Evolutionary conservation across 2,113 vertebrate species (phyloP).

Genomic region (Ctenodactylus gundi): DNA sequence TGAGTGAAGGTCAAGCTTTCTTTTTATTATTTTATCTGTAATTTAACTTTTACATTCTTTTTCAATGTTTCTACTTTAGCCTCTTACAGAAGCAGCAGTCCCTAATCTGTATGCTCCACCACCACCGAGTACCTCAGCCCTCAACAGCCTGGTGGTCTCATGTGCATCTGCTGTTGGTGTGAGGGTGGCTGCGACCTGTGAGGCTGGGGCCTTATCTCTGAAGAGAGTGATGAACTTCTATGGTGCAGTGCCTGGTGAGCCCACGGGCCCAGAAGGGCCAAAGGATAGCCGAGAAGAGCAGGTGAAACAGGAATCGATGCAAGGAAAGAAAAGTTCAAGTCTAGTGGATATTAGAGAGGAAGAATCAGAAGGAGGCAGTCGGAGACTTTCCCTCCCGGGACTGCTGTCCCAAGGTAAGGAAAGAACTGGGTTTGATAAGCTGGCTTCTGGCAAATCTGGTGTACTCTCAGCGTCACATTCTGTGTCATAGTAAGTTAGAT

Average conservation of each 20-base stretch:
- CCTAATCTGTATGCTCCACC: conserved; percentile 83
- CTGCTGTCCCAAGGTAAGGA: conserved; percentile 96
- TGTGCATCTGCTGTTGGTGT: conserved; percentile 96
- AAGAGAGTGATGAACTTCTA: conserved; percentile 98
- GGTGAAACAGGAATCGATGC: conserved; percentile 91
- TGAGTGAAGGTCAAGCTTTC: neutral
- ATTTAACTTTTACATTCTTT: conserved; percentile 37
- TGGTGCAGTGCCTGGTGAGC: conserved; percentile 76
- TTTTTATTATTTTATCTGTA: neutral
- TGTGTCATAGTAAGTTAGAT: neutral
- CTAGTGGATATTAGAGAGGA: conserved; percentile 96
- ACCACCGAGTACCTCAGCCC: conserved; percentile 85
- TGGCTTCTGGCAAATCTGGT: neutral
- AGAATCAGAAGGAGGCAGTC: conserved; percentile 91
- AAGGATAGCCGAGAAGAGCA: conserved; percentile 87
- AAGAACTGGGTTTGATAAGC: neutral
- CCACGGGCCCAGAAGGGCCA: conserved; percentile 77
- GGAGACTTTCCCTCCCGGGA: conserved; percentile 96
- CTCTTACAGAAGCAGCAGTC: conserved; percentile 75
- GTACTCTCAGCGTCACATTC: neutral
- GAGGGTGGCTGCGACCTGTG: conserved; percentile 94
- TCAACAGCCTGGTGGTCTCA: conserved; percentile 95
- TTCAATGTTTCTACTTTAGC: conserved; percentile 81
- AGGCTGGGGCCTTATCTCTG: conserved; percentile 92
- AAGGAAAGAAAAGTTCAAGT: conserved; percentile 98